phyloP scores from a whole-genome alignment of 2,888 invertebrate species.

The Halictus ligatus region DNA sequence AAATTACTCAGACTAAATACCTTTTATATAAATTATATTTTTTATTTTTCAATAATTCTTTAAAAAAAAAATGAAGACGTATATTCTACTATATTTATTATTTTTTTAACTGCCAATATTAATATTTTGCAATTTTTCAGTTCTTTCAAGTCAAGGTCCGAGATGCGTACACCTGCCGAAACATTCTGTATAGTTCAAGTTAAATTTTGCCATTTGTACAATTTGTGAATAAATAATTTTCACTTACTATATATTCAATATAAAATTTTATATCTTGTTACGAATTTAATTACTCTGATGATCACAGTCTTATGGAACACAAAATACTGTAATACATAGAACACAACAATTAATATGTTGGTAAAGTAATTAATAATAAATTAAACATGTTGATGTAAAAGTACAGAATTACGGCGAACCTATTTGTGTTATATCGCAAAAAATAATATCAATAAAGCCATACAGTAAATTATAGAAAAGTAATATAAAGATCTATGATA shows the following conservation, averaged over 20 bases:
- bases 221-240: conserved; percentile 73
- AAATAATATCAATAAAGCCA: conserved; percentile 12
- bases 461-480: conserved; percentile 32
- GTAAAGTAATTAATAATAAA: conserved; percentile 11
- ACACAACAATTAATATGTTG: neutral
- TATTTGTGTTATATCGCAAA: conserved; percentile 13
- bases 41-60: conserved; percentile 17
- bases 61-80: conserved; percentile 1
- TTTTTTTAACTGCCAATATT: conserved; percentile 30
- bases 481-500: conserved; percentile 35
- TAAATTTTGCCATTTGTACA: conserved; percentile 61
- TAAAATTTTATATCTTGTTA: conserved; percentile 16
- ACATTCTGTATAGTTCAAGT: conserved; percentile 9
- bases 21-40: conserved; percentile 15
- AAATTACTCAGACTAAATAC: conserved; percentile 26
- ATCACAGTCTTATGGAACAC: conserved; percentile 21
- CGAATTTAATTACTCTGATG: conserved; percentile 8
- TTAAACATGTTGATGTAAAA: neutral
- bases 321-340: neutral
- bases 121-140: conserved; percentile 29
- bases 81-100: conserved; percentile 10
- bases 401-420: neutral
- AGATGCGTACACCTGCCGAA: neutral
- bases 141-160: conserved; percentile 1
- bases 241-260: conserved; percentile 48